A percentile compares a stretch with the other conserved stretches of the same genome.
phyloP scores from a whole-genome alignment of 2,888 invertebrate species.

The Spodoptera littoralis region DNA sequence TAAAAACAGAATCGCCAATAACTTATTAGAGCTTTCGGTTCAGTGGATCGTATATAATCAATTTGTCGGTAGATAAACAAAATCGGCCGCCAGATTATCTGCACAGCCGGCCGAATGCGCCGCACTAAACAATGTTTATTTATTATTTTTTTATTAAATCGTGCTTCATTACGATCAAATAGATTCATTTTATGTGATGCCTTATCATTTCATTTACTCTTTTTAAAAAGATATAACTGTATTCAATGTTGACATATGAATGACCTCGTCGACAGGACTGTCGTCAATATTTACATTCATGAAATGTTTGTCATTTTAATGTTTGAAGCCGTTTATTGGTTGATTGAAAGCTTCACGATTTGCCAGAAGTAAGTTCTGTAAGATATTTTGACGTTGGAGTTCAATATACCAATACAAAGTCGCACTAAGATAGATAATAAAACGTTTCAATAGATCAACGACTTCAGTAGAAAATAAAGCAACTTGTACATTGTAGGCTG shows the following conservation, averaged over 20 bases:
- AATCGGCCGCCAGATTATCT: constrained; percentile 46
- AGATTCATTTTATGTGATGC: constrained; percentile 9
- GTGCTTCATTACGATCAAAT: constrained; percentile 11
- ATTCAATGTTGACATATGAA: neutral
- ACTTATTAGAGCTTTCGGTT: constrained; percentile 57
- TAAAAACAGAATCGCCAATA: constrained; percentile 49
- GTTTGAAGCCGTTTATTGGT: no score
- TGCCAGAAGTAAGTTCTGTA: no score
- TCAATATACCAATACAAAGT: no score
- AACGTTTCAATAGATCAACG: no score
- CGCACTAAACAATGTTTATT: constrained; percentile 32
- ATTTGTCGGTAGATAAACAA: constrained; percentile 56
- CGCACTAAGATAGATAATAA: no score
- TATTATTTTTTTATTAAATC: constrained; percentile 41
- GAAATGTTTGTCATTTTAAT: no score
- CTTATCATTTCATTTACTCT: neutral
- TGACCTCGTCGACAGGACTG: no score
- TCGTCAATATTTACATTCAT: no score
- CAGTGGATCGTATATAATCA: constrained; percentile 61
- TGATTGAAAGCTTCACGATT: no score
- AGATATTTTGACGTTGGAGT: no score
- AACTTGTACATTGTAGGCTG: constrained; percentile 14
- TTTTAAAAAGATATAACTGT: neutral
- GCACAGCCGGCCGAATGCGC: constrained; percentile 23
- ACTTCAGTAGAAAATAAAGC: constrained; percentile 11